Evolutionary conservation across 2,113 vertebrate genomes (phyloP).

Genomic region (Ovis canadensis): DNA sequence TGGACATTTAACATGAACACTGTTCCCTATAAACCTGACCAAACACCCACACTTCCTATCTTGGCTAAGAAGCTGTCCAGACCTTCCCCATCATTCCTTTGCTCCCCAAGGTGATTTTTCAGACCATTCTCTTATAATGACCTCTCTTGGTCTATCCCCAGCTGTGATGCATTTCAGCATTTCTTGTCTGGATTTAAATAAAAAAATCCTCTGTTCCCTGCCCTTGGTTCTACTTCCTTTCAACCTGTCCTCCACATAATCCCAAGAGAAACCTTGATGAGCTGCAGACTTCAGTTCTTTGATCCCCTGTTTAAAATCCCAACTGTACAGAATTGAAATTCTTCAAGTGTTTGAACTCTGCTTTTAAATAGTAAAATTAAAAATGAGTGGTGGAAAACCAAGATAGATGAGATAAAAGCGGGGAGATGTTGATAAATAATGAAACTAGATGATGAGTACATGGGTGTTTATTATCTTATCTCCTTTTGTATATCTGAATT

Average conservation of each 20-base stretch:
- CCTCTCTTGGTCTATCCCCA: background rate
- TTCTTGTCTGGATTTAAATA: background rate
- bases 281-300: background rate
- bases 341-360: background rate
- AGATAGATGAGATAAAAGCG: background rate
- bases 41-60: background rate
- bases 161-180: background rate
- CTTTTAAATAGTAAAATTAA: background rate
- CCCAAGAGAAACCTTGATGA: background rate
- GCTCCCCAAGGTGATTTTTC: background rate
- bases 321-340: background rate
- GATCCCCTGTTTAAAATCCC: background rate
- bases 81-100: background rate
- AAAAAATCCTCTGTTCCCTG: background rate
- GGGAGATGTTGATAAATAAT: background rate
- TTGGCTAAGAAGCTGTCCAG: background rate
- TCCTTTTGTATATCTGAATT: background rate
- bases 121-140: background rate
- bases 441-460: background rate
- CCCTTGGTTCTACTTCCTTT: background rate
- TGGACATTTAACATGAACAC: background rate
- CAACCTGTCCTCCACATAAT: background rate
- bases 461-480: background rate
- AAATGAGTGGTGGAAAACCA: background rate
- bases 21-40: background rate